Evolutionary conservation across 2,888 invertebrate species (phyloP).

Genomic region (Heliconius sara): DNA sequence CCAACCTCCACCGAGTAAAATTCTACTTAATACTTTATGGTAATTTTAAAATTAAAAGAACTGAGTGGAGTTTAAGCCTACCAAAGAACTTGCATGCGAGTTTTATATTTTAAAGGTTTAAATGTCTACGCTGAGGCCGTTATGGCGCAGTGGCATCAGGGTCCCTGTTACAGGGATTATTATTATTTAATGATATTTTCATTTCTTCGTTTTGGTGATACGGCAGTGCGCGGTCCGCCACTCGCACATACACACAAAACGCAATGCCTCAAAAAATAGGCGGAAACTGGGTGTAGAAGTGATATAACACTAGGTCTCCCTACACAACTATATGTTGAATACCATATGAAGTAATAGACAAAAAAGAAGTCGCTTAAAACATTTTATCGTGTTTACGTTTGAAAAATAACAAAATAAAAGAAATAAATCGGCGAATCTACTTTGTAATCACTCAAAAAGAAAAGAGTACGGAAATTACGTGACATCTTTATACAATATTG

Average conservation of each 20-base stretch:
- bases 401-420: neutral
- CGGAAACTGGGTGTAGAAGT: too few relatives aligned
- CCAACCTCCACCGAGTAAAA: neutral
- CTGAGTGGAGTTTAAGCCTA: neutral
- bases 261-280: too few relatives aligned
- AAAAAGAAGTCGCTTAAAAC: neutral
- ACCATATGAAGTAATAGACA: neutral
- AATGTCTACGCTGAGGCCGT: too few relatives aligned
- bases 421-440: neutral
- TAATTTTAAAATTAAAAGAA: neutral
- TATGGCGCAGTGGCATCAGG: too few relatives aligned
- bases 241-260: too few relatives aligned
- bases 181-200: too few relatives aligned
- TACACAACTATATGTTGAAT: too few relatives aligned
- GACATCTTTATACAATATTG: conserved; percentile 22
- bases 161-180: too few relatives aligned
- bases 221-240: too few relatives aligned
- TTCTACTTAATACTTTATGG: conserved; percentile 6
- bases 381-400: neutral
- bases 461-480: conserved; percentile 11
- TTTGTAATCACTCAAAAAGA: conserved; percentile 7
- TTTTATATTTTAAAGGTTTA: neutral
- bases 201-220: too few relatives aligned
- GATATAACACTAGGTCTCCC: too few relatives aligned
- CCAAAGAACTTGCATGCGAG: neutral